A percentile compares a stretch with the other conserved stretches of the same genome.
phyloP scores from a whole-genome alignment of 1,140 invertebrate species.

The Drosophila baimaii region DNA sequence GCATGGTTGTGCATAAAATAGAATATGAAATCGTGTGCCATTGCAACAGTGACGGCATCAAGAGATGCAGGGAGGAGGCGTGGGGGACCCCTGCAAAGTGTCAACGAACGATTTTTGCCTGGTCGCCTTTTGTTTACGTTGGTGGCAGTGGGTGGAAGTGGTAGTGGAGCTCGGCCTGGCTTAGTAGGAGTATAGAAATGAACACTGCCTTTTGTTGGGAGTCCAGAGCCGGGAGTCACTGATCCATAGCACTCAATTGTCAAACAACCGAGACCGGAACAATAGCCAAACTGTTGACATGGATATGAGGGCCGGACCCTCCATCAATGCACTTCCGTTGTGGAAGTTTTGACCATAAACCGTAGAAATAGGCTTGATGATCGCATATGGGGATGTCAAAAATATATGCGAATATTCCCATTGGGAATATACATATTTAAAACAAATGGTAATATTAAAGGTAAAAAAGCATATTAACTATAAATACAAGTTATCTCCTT shows the following conservation, averaged over 20 bases:
- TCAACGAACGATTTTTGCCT: constrained; percentile 72
- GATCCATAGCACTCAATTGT: constrained; percentile 77
- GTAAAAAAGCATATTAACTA: too few species aligned
- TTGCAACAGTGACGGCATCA: constrained; percentile 44
- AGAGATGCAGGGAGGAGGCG: not conserved
- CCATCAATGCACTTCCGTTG: constrained; percentile 40
- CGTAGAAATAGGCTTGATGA: constrained; percentile 12
- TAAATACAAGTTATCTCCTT: too few species aligned
- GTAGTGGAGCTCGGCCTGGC: constrained; percentile 19
- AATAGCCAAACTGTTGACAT: constrained; percentile 64
- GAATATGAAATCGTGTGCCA: constrained; percentile 58
- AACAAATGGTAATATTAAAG: too few species aligned
- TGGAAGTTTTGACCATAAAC: constrained; percentile 37
- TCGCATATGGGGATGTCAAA: constrained; percentile 11
- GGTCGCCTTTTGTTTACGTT: constrained; percentile 60
- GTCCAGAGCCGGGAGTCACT: constrained; percentile 57
- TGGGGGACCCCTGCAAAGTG: constrained; percentile 52
- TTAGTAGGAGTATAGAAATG: constrained; percentile 27
- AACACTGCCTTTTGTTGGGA: constrained; percentile 48
- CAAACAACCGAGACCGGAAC: constrained; percentile 48
- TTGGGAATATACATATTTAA: not conserved
- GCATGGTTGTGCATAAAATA: constrained; percentile 65
- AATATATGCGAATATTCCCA: too few species aligned
- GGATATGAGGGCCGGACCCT: constrained; percentile 45
- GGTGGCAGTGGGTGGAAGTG: constrained; percentile 38